A percentile compares a stretch with the other conserved stretches of the same genome.
Evolutionary conservation across 2,113 vertebrate genomes (phyloP).

Genomic region (Eretmochelys imbricata): DNA sequence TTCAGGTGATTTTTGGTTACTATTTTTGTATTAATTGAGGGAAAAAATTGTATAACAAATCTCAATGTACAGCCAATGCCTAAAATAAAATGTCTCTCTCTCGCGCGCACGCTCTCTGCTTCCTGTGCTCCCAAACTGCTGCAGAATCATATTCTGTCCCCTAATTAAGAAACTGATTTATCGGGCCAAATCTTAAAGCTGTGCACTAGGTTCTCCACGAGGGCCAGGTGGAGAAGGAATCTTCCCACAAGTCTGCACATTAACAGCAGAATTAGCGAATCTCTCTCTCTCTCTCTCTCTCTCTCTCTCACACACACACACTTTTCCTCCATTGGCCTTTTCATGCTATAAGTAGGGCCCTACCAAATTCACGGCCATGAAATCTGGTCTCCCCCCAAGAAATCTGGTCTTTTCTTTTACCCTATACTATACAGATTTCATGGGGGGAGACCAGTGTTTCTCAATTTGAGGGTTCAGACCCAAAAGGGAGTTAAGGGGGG

Average conservation of each 20-base stretch:
- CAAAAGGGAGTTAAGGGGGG: too few relatives aligned
- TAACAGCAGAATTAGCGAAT: not conserved
- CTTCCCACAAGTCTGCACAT: not conserved
- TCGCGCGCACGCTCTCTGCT: constrained; percentile 41
- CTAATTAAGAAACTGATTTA: not conserved
- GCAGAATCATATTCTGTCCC: not conserved
- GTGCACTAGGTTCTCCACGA: not conserved
- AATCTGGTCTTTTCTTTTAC: too few relatives aligned
- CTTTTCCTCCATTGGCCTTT: not conserved
- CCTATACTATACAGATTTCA: too few relatives aligned
- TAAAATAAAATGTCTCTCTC: constrained; percentile 73
- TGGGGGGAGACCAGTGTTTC: too few relatives aligned
- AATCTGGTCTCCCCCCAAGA: too few relatives aligned
- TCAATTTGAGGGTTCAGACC: too few relatives aligned
- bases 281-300: not conserved
- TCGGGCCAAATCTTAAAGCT: not conserved
- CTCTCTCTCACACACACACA: not conserved
- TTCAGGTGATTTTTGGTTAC: constrained; percentile 75
- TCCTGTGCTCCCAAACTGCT: constrained; percentile 66
- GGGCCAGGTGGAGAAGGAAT: not conserved
- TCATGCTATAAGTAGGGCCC: not conserved
- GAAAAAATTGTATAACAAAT: constrained; percentile 66
- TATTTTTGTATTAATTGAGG: constrained; percentile 76
- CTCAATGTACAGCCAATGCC: constrained; percentile 73
- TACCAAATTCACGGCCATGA: too few relatives aligned